Conservation (phyloP, 2,888 invertebrate genomes). For the Portevinia maculata region DNA sequence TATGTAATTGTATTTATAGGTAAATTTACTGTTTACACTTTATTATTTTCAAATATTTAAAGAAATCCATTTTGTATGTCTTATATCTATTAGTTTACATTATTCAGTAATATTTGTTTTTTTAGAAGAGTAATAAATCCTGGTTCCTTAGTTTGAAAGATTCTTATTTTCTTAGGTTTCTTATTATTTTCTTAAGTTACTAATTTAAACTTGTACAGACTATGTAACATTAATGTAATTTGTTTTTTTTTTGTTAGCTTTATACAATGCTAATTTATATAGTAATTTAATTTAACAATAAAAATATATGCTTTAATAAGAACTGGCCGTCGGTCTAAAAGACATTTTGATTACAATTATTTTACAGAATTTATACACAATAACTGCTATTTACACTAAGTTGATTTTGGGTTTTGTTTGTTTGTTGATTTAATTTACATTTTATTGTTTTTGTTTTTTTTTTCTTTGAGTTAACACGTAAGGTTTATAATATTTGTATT, state of each 20-base stretch:
- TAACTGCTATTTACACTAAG: constrained; percentile 34
- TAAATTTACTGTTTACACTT: constrained; percentile 40
- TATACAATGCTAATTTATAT: constrained; percentile 53
- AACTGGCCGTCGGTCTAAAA: constrained; percentile 7
- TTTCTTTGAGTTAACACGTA: too few species aligned
- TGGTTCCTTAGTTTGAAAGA: constrained; percentile 59
- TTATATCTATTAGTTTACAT: constrained; percentile 44
- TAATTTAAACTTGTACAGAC: constrained; percentile 35
- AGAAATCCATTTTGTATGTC: constrained; percentile 62
- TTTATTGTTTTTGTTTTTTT: constrained; percentile 11
- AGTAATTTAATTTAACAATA: not conserved
- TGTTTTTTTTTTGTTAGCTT: constrained; percentile 34
- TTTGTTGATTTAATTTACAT: constrained; percentile 60
- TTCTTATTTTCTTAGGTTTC: constrained; percentile 15
- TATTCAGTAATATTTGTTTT: constrained; percentile 28
- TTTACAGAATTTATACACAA: constrained; percentile 61
- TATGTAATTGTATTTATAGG: constrained; percentile 40
- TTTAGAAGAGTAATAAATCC: constrained; percentile 49
- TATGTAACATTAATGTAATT: constrained; percentile 59
- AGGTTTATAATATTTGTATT: not conserved
- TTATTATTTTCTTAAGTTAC: constrained; percentile 13
- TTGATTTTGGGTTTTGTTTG: constrained; percentile 7
- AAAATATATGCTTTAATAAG: constrained; percentile 7
- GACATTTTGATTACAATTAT: not conserved
- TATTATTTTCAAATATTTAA: constrained; percentile 67